A percentile compares a stretch with the other conserved stretches of the same genome.
Evolutionary conservation across 2,888 invertebrate genomes (phyloP).

Genomic region (Apomyelois bistriatella): DNA sequence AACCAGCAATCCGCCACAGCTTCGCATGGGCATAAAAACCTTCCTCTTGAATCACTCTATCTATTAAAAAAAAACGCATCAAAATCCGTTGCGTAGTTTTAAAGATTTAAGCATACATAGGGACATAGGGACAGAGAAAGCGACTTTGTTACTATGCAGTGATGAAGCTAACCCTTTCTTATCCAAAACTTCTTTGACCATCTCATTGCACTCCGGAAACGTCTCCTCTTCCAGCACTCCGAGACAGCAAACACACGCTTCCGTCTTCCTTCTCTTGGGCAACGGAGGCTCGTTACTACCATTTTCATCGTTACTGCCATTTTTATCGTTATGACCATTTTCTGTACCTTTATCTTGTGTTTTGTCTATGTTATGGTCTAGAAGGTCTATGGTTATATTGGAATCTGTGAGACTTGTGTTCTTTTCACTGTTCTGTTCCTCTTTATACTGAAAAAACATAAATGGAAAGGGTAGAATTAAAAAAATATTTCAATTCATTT

Average conservation of each 20-base stretch:
- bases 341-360: not conserved
- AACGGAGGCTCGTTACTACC: conserved; percentile 29
- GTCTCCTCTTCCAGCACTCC: conserved; percentile 83
- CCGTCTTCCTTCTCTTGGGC: conserved; percentile 66
- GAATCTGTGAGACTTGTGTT: not conserved
- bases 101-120: too few relatives aligned
- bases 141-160: too few relatives aligned
- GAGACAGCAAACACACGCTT: conserved; percentile 85
- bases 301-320: conserved; percentile 17
- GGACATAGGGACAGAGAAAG: too few relatives aligned
- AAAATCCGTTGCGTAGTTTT: too few relatives aligned
- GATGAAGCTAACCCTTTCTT: conserved; percentile 62
- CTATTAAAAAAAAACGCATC: too few relatives aligned
- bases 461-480: too few relatives aligned
- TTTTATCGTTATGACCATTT: conserved; percentile 15
- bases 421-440: not conserved
- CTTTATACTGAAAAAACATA: not conserved
- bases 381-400: not conserved
- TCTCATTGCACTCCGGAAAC: conserved; percentile 74
- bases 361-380: not conserved
- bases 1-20: too few relatives aligned
- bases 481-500: too few relatives aligned
- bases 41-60: too few relatives aligned
- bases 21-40: too few relatives aligned
- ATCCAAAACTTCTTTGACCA: conserved; percentile 74